phyloP scores from a whole-genome alignment of 2,113 vertebrate species.

The Polyodon spathula region DNA sequence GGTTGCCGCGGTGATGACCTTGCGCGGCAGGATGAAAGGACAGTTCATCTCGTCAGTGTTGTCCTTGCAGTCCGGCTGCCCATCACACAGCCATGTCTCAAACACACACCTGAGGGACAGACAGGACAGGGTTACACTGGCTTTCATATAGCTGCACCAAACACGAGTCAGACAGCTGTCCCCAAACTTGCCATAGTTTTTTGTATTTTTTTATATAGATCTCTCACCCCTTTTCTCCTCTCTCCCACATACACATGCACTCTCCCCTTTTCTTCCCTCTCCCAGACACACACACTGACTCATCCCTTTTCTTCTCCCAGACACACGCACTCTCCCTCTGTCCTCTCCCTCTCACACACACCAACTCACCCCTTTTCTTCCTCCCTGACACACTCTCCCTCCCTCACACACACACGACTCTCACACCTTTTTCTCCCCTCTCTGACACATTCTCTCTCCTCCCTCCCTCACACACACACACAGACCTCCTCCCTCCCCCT shows the following conservation, averaged over 20 bases:
- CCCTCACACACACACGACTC: constrained; percentile 10
- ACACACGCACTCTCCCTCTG: background rate
- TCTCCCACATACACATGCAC: too few species aligned
- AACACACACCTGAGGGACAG: constrained; percentile 85
- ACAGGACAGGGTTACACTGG: background rate
- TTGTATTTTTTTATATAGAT: too few species aligned
- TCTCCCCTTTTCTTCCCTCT: too few species aligned
- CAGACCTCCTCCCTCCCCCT: too few species aligned
- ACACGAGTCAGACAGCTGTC: background rate
- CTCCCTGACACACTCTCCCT: background rate
- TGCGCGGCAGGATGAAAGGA: constrained; percentile 68
- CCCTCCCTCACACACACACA: too few species aligned
- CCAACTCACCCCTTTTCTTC: background rate
- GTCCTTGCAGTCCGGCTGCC: constrained; percentile 78
- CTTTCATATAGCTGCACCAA: background rate
- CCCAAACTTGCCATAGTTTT: background rate
- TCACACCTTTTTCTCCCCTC: too few species aligned
- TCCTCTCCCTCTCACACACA: background rate
- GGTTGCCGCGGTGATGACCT: constrained; percentile 78
- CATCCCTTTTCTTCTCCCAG: too few species aligned
- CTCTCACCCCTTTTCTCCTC: too few species aligned
- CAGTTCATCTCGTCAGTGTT: constrained; percentile 77
- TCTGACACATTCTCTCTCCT: too few species aligned
- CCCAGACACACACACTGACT: too few species aligned
- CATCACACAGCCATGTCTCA: constrained; percentile 84